Conservation (phyloP, 2,888 invertebrate genomes). For the Halocaridina rubra region DNA sequence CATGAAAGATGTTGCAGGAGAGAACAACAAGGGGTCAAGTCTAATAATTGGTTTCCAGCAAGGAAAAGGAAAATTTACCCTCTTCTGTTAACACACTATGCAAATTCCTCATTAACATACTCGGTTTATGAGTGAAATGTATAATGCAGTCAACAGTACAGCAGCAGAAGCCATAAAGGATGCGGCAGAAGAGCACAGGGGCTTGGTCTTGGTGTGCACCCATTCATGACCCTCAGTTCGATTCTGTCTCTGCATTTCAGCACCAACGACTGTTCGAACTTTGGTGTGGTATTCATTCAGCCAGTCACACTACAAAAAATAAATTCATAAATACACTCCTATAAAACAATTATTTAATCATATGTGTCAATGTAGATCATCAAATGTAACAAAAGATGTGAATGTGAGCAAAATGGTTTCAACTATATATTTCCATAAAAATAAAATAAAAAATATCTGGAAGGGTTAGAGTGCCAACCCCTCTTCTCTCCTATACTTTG, state of each 20-base stretch:
- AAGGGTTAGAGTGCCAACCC: too few species aligned
- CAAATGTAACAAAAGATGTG: neutral
- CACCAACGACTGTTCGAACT: slow-evolving; percentile 28
- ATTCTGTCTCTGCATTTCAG: neutral
- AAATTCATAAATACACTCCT: too few species aligned
- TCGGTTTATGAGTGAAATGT: neutral
- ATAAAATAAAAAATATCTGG: too few species aligned
- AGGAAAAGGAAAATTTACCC: too few species aligned
- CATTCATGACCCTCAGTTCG: slow-evolving; percentile 21
- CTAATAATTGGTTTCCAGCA: too few species aligned
- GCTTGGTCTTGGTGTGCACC: slow-evolving; percentile 45
- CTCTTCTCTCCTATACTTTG: too few species aligned
- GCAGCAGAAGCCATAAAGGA: neutral
- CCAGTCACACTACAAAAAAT: slow-evolving; percentile 23
- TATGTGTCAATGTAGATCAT: neutral
- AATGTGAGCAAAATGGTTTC: neutral
- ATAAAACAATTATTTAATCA: too few species aligned
- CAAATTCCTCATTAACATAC: too few species aligned
- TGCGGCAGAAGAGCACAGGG: neutral
- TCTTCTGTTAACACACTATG: too few species aligned
- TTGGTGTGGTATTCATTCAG: slow-evolving; percentile 46
- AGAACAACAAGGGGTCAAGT: too few species aligned
- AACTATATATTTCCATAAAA: neutral
- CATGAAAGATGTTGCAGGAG: too few species aligned
- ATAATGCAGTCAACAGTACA: neutral